Conservation (phyloP, 1,140 invertebrate species). For the Papilio polytes region DNA sequence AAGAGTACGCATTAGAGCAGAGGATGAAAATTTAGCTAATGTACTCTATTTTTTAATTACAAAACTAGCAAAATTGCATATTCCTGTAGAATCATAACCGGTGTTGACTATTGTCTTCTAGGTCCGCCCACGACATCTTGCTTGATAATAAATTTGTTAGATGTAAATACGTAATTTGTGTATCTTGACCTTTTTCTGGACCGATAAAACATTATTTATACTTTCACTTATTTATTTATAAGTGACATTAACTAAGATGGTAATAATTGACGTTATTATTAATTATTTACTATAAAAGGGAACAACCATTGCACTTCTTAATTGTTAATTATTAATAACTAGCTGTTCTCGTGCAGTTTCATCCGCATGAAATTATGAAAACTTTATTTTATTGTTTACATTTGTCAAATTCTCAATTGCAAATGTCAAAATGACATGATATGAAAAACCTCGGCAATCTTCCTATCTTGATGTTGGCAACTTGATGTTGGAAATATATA, state of each 20-base stretch:
- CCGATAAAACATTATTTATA: not conserved
- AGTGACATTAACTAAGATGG: not conserved
- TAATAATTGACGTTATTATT: not conserved
- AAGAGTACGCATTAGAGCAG: not conserved
- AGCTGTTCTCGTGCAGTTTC: too few relatives aligned
- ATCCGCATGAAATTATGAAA: too few relatives aligned
- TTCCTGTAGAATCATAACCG: not conserved
- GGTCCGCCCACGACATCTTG: not conserved
- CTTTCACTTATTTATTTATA: constrained; percentile 1
- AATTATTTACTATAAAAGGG: not conserved
- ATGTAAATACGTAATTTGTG: not conserved
- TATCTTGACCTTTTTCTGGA: not conserved
- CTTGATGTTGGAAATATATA: too few relatives aligned
- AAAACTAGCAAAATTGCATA: not conserved
- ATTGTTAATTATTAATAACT: not conserved
- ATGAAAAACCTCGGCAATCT: too few relatives aligned
- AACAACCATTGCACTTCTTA: not conserved
- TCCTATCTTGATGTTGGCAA: too few relatives aligned
- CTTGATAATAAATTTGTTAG: not conserved
- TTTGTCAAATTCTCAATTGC: too few relatives aligned
- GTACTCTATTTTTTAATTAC: not conserved
- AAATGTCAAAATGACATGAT: too few relatives aligned
- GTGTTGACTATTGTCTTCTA: not conserved
- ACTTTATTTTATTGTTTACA: too few relatives aligned
- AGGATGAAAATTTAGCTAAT: not conserved